A percentile compares a stretch with the other conserved stretches of the same genome.
Conservation (phyloP, 2,113 vertebrate genomes). For the Gambusia holbrooki region DNA sequence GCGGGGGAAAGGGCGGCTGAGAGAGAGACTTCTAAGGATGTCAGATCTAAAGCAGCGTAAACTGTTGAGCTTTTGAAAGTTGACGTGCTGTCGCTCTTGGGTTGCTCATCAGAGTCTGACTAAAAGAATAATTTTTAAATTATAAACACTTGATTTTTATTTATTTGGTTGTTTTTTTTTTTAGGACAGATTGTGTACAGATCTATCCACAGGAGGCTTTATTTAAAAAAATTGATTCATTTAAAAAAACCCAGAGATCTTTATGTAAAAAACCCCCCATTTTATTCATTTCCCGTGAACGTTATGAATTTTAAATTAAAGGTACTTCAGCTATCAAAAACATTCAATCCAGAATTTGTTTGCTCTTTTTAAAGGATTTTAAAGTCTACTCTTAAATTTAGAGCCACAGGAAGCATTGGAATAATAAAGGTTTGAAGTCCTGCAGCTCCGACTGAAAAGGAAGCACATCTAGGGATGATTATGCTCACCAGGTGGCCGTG, state of each 20-base stretch:
- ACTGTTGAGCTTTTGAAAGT: not conserved
- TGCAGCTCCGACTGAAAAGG: not conserved
- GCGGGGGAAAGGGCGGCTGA: constrained; percentile 29
- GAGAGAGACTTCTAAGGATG: constrained; percentile 26
- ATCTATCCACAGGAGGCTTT: not conserved
- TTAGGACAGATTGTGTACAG: too few relatives aligned
- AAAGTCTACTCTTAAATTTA: not conserved
- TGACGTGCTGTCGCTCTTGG: too few relatives aligned
- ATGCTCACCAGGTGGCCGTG: not conserved
- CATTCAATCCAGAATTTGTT: not conserved
- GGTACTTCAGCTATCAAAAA: not conserved
- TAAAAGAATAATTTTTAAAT: too few relatives aligned
- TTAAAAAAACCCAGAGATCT: too few relatives aligned
- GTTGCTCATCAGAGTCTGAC: too few relatives aligned
- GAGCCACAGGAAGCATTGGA: not conserved
- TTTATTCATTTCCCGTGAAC: not conserved
- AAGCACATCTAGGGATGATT: not conserved
- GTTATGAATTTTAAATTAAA: not conserved
- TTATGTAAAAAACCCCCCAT: not conserved
- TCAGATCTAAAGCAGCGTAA: not conserved
- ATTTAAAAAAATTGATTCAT: not conserved
- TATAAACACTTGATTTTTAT: too few relatives aligned
- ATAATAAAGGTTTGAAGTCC: constrained; percentile 1
- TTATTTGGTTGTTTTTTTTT: not conserved
- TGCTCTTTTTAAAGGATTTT: not conserved